phyloP scores from a whole-genome alignment of 2,888 invertebrate genomes.

The Linnaemya vulpina region DNA sequence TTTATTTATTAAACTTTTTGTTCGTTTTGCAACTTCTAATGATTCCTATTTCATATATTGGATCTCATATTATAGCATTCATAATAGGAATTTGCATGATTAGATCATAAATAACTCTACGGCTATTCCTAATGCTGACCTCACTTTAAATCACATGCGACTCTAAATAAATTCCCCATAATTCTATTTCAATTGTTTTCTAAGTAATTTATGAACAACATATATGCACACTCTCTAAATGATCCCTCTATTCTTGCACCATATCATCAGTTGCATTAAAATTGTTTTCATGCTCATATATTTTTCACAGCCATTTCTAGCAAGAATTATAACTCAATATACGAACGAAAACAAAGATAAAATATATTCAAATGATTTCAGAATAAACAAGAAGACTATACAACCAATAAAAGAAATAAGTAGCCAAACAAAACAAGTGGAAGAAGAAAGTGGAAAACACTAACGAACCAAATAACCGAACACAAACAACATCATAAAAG shows the following conservation, averaged over 20 bases:
- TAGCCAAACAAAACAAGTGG: conserved; percentile 29
- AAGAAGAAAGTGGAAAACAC: conserved; percentile 34
- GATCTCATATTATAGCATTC: too few species aligned
- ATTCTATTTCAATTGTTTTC: too few species aligned
- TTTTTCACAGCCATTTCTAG: conserved; percentile 39
- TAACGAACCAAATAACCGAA: conserved; percentile 69
- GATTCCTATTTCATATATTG: too few species aligned
- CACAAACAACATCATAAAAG: conserved; percentile 73
- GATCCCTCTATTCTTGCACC: neutral
- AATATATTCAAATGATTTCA: neutral
- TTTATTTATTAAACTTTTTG: too few species aligned
- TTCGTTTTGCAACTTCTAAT: too few species aligned
- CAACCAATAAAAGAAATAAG: conserved; percentile 22
- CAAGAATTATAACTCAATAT: conserved; percentile 15
- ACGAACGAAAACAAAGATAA: neutral
- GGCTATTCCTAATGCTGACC: too few species aligned
- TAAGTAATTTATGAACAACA: neutral
- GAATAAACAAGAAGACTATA: conserved; percentile 45
- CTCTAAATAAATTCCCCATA: too few species aligned
- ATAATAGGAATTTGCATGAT: too few species aligned
- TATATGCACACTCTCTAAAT: neutral
- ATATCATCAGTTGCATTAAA: neutral
- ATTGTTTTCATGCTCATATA: conserved; percentile 22
- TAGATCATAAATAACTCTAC: too few species aligned
- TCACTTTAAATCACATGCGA: too few species aligned